Conservation (phyloP, 2,797 vertebrate genomes). For the Tolypeutes matacus region DNA sequence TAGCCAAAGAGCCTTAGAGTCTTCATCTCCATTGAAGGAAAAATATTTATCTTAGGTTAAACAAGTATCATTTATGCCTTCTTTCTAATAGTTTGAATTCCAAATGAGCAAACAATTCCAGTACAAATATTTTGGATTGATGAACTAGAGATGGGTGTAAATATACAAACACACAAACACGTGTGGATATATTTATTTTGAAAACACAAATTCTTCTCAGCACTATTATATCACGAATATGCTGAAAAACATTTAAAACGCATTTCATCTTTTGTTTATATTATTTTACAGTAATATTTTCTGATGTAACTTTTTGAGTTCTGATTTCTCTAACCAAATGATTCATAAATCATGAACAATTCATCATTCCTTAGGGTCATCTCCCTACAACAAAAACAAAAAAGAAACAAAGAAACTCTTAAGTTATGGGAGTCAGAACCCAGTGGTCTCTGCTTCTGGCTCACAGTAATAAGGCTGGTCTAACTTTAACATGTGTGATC, state of each 20-base stretch:
- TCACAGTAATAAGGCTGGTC: not conserved
- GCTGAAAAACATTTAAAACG: not conserved
- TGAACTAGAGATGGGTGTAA: not conserved
- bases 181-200: not conserved
- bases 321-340: not conserved
- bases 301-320: not conserved
- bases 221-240: not conserved
- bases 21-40: not conserved
- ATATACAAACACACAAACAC: not conserved
- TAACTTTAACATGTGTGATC: not conserved
- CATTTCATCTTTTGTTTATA: not conserved
- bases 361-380: not conserved
- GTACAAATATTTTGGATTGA: slow-evolving; percentile 43
- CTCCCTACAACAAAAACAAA: not conserved
- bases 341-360: slow-evolving; percentile 4
- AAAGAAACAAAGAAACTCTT: not conserved
- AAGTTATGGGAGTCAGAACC: not conserved
- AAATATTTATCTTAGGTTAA: not conserved
- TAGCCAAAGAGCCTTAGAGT: not conserved
- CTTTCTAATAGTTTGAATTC: slow-evolving; percentile 15
- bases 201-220: not conserved
- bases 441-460: not conserved
- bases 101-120: not conserved
- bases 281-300: not conserved
- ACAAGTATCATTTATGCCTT: slow-evolving; percentile 6